Base-by-base conservation (phyloP, 37 sponge, comb jelly and placozoan genomes). In the Crambe crambe region DNA sequence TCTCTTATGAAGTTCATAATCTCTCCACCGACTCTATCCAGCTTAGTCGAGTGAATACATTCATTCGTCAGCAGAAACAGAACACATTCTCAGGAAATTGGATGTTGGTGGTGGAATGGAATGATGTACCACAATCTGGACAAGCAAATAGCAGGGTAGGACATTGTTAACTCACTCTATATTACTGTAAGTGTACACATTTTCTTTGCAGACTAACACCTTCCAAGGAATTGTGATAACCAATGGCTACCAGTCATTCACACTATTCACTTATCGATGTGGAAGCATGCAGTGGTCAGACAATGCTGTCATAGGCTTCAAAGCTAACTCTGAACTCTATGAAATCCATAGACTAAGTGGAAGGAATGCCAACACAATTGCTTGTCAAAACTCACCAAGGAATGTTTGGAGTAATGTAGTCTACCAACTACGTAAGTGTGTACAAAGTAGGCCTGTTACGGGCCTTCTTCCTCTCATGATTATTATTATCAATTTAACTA, bases 261-360 rank as follows among this genome's bases (percentile, higher is more conserved):
- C 83, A 25, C 75, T 82, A 37, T 82, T 72, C 75, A 82, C 83
- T 26, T 82, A 82, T 68, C 59, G 47, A 39, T 82, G 83, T 73
- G 73, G 83, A 42, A 47, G 58, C 38, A 37, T 80, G 61, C 43
- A 58, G 32, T 80, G 81, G 81, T 41, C 68, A 25, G 34, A 20
- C 9, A 22, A 63, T 47, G 74, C 68, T 41, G 64, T 30, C 2
- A 82, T 82, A 62, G 83, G 83, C 21, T 82, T 51, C 43, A 73
- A 73, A 34, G 66, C 57, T 27, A 29, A 10, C 36, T 27, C 31
- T 34, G 12, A 58, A 31, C 36, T 59, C 56, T 73, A 15, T 64
- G 68, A 27, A 27, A 42, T 42, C 41, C 57, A 73, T 41, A 6
- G 12, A 47, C 51, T 47, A 20, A 18, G 47, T 72, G 75, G 83